Base-by-base conservation (phyloP, 2,113 vertebrate genomes). In the Climacteris rufus region DNA sequence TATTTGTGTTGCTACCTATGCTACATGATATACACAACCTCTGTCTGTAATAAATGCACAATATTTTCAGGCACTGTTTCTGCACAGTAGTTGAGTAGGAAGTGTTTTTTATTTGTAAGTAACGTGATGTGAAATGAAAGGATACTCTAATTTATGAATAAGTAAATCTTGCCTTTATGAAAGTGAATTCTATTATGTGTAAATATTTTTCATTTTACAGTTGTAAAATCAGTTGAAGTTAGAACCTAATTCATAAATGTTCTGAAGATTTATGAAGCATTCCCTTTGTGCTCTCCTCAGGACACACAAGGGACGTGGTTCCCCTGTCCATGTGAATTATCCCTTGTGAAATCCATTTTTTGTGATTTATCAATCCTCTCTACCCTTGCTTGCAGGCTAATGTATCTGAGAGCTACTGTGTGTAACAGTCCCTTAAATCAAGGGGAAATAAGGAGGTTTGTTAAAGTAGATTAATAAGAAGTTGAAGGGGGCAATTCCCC, bases 321-420 rank as follows among this genome's bases (percentile, higher is more conserved):
- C 60, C 49, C 52, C 30, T 11, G 2, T 78, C n/a, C n/a, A 7
- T 44, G 84, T 94, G 95, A 96, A 90, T 93, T 94, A 93, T 84
- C 87, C 59, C 50, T 74, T 1, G 11, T 82, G 70, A 93, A 89
- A 96, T 94, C 65, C 57, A 78, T 87, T 86, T 80, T 83, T 90
- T 89, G 77, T 95, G 95, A 97, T 97, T 97, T 97, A 97, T 94
- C 89, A 70, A 13, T 93, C 57, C 59, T 87, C 49, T 59, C 31
- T 84, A 50, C 53, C 61, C 44, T 94, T 0, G 0, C 92, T 89
- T 42, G 44, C 71, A 78, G 80, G 70, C 91, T 94, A 93, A 94
- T 90, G 92, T 95, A 75, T 77, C 89, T 20, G 68, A 89, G 76
- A 91, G 91, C 68, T 76, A 42, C 85, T 40, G 53, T 23, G 52